Base-by-base conservation (phyloP, 2,113 vertebrate genomes). In the Trichomycterus rosablanca region DNA sequence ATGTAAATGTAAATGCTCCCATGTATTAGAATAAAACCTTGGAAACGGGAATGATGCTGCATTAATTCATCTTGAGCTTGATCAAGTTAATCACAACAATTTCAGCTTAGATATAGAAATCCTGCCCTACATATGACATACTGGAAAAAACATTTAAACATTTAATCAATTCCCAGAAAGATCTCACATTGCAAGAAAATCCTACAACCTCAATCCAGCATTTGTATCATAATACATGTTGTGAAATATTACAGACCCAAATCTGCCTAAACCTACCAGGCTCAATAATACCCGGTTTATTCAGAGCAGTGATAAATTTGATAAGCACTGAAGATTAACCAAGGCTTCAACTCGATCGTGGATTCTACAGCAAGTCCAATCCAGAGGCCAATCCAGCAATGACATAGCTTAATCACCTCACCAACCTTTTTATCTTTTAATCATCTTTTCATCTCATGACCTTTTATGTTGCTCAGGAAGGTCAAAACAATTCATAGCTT, bases 181-280 rank as follows among this genome's bases (percentile, higher is more conserved):
- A 44, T 35, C 34, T n/a, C 37, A 40, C 37, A 40, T n/a, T 40
- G 37, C n/a, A n/a, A 40, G 37, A 40, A 40, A 40, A 40, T 40
- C 37, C 37, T n/a, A 14, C 12, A 40, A 12, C 37, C 37, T 14
- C 14, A 40, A n/a, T 40, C 37, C 37, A 40, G 26, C 22, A 49
- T n/a, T n/a, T 5, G 26, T 26, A 49, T 5, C 4, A 26, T 26
- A 24, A 19, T 45, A 20, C 42, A 58, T 20, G 16, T 49, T 24
- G 32, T 15, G 42, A 15, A 37, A 32, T 20, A 59, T 16, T 34
- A 46, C 20, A 18, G 30, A 46, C 19, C 2, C 14, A 46, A 24
- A 59, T 39, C 28, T 59, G 57, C 24, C 44, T 59, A 23, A 59
- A 59, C 30, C 14, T 24, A 35, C 44, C 14, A 7, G 44, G 43